A percentile compares a stretch with the other conserved stretches of the same genome.
Evolutionary conservation across 37 sponge, comb jelly and placozoan genomes (phyloP).

Genomic region (Bolinopsis microptera): DNA sequence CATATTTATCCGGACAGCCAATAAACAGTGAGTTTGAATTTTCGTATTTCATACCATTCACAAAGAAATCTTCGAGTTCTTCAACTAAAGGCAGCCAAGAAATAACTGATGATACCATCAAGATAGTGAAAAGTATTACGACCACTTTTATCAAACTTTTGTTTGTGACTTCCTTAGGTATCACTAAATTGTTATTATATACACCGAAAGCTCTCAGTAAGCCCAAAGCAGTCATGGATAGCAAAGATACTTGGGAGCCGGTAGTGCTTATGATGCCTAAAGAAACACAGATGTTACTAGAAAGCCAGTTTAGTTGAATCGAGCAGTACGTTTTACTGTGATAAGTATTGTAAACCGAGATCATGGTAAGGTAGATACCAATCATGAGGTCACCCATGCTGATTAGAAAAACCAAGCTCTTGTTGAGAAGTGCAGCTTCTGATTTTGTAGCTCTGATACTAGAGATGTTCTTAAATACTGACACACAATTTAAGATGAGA

Average conservation of each 20-base stretch:
- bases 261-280: slow-evolving; percentile 1
- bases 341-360: neutral
- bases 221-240: neutral
- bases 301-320: neutral
- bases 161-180: neutral
- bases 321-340: neutral
- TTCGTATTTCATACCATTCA: slow-evolving; percentile 23
- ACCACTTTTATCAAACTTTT: neutral
- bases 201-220: neutral
- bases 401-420: neutral
- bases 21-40: neutral
- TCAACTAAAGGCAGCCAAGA: neutral
- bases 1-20: neutral
- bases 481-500: neutral
- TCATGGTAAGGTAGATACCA: neutral
- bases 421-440: neutral
- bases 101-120: neutral
- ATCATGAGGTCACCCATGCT: neutral
- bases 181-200: neutral
- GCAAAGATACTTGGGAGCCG: neutral
- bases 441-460: too few species aligned
- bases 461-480: neutral
- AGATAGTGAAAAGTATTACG: neutral
- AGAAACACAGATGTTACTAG: neutral
- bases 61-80: slow-evolving; percentile 23